phyloP scores from a whole-genome alignment of 92 coral and sea anemone genomes.

The Plumapathes pennacea region DNA sequence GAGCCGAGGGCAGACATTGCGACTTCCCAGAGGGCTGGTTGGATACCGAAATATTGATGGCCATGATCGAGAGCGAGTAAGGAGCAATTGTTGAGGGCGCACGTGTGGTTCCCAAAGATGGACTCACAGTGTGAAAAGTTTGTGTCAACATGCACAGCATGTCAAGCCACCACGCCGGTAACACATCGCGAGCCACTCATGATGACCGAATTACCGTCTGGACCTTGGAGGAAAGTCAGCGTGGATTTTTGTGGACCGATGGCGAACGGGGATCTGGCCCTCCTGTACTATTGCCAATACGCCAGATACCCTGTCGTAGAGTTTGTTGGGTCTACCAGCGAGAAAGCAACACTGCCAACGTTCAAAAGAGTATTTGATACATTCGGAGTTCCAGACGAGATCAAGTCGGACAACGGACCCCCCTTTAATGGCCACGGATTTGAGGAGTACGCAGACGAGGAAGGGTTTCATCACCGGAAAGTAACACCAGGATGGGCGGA shows the following conservation, averaged over 20 bases:
- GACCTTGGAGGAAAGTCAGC: conserved; percentile 16
- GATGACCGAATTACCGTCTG: conserved; percentile 3
- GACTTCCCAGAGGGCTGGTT: conserved; percentile 16
- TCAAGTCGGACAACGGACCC: conserved; percentile 28
- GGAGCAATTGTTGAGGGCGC: conserved; percentile 18
- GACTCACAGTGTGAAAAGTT: conserved; percentile 15
- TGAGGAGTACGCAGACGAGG: conserved; percentile 20
- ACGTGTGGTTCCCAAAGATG: conserved; percentile 28
- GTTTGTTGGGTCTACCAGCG: conserved; percentile 16
- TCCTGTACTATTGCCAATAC: conserved; percentile 14
- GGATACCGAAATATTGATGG: conserved; percentile 20
- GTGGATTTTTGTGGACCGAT: conserved; percentile 1
- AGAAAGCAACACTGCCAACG: conserved; percentile 10
- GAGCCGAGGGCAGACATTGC: conserved; percentile 1
- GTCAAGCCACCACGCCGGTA: conserved; percentile 11
- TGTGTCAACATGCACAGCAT: conserved; percentile 11
- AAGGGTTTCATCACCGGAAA: conserved; percentile 28
- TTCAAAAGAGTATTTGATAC: conserved; percentile 23
- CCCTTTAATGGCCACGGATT: conserved; percentile 30
- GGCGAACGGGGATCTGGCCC: conserved; percentile 17
- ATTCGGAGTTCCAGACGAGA: conserved; percentile 14
- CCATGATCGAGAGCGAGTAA: conserved; percentile 16
- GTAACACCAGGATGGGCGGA: conserved; percentile 27
- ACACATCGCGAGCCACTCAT: conserved; percentile 6
- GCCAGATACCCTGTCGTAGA: conserved; percentile 34